Evolutionary conservation across 2,113 vertebrate species (phyloP), one percentile per base, ranked within the genome.

Genomic region (Neomonachus schauinslandi): DNA sequence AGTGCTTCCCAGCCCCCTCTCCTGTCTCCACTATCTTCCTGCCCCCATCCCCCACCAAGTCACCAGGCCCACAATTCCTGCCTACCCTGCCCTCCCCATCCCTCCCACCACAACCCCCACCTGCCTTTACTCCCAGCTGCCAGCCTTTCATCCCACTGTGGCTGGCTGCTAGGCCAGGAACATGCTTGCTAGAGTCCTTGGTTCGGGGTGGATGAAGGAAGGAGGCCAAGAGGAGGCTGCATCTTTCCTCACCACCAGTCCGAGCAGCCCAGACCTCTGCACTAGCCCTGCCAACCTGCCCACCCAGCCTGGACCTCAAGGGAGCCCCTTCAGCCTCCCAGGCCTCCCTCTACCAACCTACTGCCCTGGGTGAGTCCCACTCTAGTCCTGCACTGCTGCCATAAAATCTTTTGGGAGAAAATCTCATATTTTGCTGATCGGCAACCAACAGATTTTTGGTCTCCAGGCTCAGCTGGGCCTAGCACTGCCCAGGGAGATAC

Each of bases 21-120:
- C 46, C 11, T 77, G 94, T 79, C 97, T 82, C 84, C 91, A 87
- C 80, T 4, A 26, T 36, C 97, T 98, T 97, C 98, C 97, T 97
- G 93, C 82, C 77, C 46, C 22, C 18, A 39, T 36, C 59, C 71
- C 53, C 86, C 72, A 53, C 51, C 28, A 8, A 28, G 57, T 61
- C 49, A 28, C 71, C 28, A 59, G 31, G n/a, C 31, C 69, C 84
- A 80, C 69, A 14, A 18, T 61, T 31, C 57, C 57, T n/a, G 8
- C 22, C 61, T 24, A 4, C 57, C 55, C n/a, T 5, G 10, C 63
- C 26, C 15, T 26, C 12, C 33, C 57, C 63, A 24, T 5, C 24
- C 72, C 33, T 65, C 33, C 46, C 51, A 53, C 55, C 76, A 21
- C 46, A 9, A 14, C 19, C 69, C 65, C 33, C 59, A 82, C 36